A percentile compares a stretch with the other conserved stretches of the same genome.
phyloP scores from a whole-genome alignment of 2,888 invertebrate genomes.

The Hyposoter didymator region DNA sequence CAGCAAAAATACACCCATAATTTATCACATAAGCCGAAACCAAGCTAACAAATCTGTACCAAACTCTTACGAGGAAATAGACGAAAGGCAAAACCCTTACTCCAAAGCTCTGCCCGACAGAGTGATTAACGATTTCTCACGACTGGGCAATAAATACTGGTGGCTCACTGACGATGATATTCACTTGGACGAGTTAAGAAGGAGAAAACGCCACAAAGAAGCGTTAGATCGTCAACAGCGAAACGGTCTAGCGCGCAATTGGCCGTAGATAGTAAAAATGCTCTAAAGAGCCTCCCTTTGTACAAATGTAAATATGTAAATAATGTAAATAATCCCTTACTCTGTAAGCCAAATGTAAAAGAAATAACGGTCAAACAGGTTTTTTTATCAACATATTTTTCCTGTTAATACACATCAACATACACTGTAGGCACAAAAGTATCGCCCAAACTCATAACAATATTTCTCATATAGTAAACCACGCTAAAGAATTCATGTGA shows the following conservation, averaged over 20 bases:
- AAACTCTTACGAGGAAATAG: background rate
- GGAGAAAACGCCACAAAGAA: background rate
- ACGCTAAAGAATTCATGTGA: background rate
- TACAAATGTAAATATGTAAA: conserved; percentile 3
- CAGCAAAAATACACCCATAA: background rate
- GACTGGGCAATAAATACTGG: background rate
- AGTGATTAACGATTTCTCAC: background rate
- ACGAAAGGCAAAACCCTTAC: background rate
- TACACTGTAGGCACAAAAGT: background rate
- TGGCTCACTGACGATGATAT: background rate
- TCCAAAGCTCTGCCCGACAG: background rate
- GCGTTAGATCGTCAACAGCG: background rate
- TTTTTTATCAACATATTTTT: background rate
- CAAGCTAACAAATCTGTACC: conserved; percentile 11
- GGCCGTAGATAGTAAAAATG: background rate
- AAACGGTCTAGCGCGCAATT: background rate
- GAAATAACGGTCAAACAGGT: background rate
- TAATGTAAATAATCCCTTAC: background rate
- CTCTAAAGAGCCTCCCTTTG: background rate
- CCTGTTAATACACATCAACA: background rate
- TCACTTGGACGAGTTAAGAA: background rate
- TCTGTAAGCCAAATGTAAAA: background rate
- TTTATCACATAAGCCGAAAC: background rate
- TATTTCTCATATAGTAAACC: background rate
- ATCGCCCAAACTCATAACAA: background rate